A percentile compares a stretch with the other conserved stretches of the same genome.
Conservation (phyloP, 1,140 invertebrate genomes). For the Ceratitis capitata region DNA sequence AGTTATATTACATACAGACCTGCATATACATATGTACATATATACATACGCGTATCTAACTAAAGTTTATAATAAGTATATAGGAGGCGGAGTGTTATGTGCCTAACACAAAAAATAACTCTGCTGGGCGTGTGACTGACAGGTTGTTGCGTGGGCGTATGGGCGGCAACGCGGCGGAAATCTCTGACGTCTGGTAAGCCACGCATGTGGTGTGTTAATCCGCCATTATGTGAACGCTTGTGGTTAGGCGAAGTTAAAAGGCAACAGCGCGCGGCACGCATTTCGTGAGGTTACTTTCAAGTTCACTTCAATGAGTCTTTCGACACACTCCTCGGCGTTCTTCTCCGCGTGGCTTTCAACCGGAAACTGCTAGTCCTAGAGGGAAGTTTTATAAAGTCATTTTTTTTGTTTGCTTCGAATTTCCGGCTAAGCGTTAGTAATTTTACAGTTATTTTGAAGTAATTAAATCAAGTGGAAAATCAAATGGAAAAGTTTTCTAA, state of each 20-base stretch:
- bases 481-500: background rate
- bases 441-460: background rate
- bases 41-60: background rate
- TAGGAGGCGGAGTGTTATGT: too few species aligned
- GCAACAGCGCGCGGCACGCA: background rate
- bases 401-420: background rate
- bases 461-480: conserved; percentile 30
- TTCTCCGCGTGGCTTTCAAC: background rate
- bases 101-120: background rate
- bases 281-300: background rate
- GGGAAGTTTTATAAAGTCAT: background rate
- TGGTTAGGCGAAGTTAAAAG: background rate
- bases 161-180: background rate
- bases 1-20: background rate
- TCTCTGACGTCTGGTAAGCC: background rate
- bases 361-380: background rate
- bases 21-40: background rate
- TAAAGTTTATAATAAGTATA: too few species aligned
- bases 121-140: background rate
- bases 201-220: conserved; percentile 6
- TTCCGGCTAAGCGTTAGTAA: background rate
- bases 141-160: background rate
- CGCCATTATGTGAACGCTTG: background rate
- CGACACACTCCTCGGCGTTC: background rate
- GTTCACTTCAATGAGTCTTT: too few species aligned